Percentiles rank a stretch among this genome's conserved stretches.
phyloP scores from a whole-genome alignment of 2,888 invertebrate genomes.

The Mythimna ferrago region DNA sequence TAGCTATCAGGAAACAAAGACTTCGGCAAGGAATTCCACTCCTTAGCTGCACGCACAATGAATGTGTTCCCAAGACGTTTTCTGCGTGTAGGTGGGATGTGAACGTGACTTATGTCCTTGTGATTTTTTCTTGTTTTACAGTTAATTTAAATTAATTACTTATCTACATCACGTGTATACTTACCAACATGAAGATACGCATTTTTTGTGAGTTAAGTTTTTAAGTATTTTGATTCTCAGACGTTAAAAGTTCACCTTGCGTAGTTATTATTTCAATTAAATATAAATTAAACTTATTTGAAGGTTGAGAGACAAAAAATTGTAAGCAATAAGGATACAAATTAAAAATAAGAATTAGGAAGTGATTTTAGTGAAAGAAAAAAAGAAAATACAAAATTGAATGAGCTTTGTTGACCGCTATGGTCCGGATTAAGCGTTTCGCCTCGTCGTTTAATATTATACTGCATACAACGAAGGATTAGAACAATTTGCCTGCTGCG shows the following conservation, averaged over 20 bases:
- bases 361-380: background rate
- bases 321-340: background rate
- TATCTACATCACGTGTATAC: background rate
- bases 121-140: background rate
- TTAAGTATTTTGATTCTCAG: constrained; percentile 18
- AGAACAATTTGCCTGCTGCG: too few species aligned
- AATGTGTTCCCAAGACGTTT: too few species aligned
- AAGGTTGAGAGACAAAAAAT: constrained; percentile 51
- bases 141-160: background rate
- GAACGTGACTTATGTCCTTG: background rate
- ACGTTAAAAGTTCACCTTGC: constrained; percentile 17
- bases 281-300: constrained; percentile 50
- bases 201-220: constrained; percentile 13
- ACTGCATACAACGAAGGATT: too few species aligned
- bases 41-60: too few species aligned
- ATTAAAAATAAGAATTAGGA: background rate
- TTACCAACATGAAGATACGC: background rate
- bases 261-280: constrained; percentile 29
- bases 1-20: too few species aligned
- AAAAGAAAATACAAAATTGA: background rate
- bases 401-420: background rate
- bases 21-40: too few species aligned
- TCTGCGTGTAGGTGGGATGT: too few species aligned
- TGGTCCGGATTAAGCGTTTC: too few species aligned
- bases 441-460: too few species aligned